These are phyloP conservation scores for Cryptosula pallasiana DNA, from an alignment of 2,888 invertebrate genomes.

Conservation along the genomic window DNA sequence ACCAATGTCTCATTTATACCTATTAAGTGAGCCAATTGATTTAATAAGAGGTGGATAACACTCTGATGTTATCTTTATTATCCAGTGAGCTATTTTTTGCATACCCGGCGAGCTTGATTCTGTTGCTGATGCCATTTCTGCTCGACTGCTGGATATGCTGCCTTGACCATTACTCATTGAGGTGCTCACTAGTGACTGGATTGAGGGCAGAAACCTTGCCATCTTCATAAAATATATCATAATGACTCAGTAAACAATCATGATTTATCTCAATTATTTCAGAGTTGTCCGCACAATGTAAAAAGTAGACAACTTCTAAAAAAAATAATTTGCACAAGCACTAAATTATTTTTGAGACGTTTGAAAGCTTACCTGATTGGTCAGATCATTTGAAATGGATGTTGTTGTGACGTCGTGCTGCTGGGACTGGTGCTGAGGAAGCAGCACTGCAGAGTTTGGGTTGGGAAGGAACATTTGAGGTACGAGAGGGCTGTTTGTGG, in stretches of 20 bases:
- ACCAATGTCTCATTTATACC: slow-evolving; percentile 46
- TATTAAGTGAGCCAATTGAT: too few relatives aligned
- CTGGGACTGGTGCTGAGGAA: not conserved
- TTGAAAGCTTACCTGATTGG: not conserved
- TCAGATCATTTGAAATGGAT: not conserved
- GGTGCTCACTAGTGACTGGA: slow-evolving; percentile 20
- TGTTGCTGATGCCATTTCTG: not conserved
- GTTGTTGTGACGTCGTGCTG: not conserved
- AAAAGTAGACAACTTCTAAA: too few relatives aligned
- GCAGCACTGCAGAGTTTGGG: not conserved
- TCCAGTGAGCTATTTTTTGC: too few relatives aligned
- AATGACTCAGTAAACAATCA: too few relatives aligned
- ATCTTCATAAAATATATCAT: not conserved
- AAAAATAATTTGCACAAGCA: not conserved
- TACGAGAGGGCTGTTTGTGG: not conserved
- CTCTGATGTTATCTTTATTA: too few relatives aligned
- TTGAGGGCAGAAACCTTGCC: slow-evolving; percentile 3
- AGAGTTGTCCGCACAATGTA: too few relatives aligned
- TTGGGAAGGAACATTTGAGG: not conserved
- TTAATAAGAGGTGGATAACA: too few relatives aligned
- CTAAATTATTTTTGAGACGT: not conserved
- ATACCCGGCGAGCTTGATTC: not conserved
- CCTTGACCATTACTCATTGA: not conserved
- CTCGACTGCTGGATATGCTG: not conserved
- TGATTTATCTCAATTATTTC: too few relatives aligned